These are phyloP conservation scores for Ophioderma brevispina DNA, from an alignment of 35 echinoderm and acorn worm genomes.

Conservation along the genomic window DNA sequence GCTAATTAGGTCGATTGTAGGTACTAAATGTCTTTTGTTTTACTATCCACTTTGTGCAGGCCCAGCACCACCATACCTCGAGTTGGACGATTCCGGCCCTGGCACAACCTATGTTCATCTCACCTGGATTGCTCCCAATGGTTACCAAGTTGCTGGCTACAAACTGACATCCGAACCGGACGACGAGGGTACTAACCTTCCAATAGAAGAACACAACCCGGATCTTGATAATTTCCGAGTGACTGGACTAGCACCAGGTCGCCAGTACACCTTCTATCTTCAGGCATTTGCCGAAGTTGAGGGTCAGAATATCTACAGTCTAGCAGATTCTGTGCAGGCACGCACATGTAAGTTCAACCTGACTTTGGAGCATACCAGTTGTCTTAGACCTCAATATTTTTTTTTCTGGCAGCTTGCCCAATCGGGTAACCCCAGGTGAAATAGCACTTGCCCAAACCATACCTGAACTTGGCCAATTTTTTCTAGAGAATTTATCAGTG, in stretches of 20 bases:
- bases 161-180: neutral
- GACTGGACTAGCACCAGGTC: conserved; percentile 1
- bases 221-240: neutral
- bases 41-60: neutral
- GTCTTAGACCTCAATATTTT: no score
- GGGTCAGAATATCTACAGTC: neutral
- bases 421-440: no score
- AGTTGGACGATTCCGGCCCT: neutral
- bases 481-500: no score
- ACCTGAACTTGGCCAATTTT: no score
- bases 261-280: neutral
- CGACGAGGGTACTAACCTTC: neutral
- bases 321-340: neutral
- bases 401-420: no score
- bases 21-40: no score
- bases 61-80: neutral
- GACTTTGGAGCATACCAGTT: no score
- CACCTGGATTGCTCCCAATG: neutral
- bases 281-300: neutral
- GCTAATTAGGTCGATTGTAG: no score
- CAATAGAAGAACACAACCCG: neutral
- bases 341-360: conserved; percentile 9
- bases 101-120: neutral
- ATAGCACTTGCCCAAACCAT: no score
- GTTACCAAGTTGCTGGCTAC: neutral